These are phyloP conservation scores for Myodes glareolus DNA, from an alignment of 2,113 vertebrate species.

Conservation along the genomic window DNA sequence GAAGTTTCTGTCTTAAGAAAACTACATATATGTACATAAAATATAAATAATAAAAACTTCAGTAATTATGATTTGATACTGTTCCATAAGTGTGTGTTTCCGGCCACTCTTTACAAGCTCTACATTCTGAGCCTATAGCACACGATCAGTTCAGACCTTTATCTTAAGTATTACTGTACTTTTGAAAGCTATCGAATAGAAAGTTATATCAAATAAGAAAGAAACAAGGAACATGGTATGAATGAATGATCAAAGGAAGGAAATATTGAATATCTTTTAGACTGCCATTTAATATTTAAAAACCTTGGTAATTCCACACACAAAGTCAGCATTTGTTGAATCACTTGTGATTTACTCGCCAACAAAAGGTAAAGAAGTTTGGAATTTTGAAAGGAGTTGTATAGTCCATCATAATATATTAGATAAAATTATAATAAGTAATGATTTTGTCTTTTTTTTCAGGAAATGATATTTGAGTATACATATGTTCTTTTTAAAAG, in stretches of 20 bases:
- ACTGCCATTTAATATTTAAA: neutral
- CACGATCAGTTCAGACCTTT: neutral
- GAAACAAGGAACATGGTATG: neutral
- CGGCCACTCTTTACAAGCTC: neutral
- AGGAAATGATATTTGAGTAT: neutral
- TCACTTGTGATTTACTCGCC: neutral
- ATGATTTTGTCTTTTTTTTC: neutral
- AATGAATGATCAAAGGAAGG: neutral
- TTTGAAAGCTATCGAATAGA: neutral
- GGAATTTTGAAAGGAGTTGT: neutral
- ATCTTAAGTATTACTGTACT: neutral
- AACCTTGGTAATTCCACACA: neutral
- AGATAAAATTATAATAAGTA: neutral
- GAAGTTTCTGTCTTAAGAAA: neutral
- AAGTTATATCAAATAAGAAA: neutral
- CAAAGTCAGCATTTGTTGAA: neutral
- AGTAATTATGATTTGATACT: neutral
- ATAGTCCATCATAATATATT: neutral
- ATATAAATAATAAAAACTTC: neutral
- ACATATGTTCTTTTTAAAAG: neutral
- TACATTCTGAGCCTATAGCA: neutral
- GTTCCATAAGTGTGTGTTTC: neutral
- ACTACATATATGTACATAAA: slow-evolving; percentile 14
- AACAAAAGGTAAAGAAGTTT: neutral
- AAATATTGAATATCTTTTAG: neutral